Evolutionary conservation across 2,113 vertebrate genomes (phyloP), one percentile per base, ranked within the genome.

Genomic region (Mellivora capensis): DNA sequence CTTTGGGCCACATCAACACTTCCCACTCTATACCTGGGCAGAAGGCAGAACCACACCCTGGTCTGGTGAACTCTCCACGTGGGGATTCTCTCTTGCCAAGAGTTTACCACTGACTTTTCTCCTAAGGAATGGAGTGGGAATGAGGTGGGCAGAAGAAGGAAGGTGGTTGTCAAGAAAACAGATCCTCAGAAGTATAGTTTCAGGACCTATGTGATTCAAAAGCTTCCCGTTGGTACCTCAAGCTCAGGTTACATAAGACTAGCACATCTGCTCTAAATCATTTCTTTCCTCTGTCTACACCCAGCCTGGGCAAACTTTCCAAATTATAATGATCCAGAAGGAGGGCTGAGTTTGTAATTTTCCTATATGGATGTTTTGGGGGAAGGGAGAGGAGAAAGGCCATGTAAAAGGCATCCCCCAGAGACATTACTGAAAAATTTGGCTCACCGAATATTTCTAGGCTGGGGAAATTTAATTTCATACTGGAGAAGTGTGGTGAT

Each of bases 181-280:
- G 64, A 72, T 47, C 25, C 25, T 57, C 31, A 31, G 62, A 83
- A 47, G 20, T 42, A 3, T 39, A 86, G 31, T 71, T 96, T 88
- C 29, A 62, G 54, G 80, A 62, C 31, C 34, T 52, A n/a, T 89
- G 39, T 52, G 67, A 88, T 79, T 93, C 47, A 34, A 18, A 90
- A 71, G 12, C 89, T 81, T 92, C 84, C 69, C 77, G 94, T 62
- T 44, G 11, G 91, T 81, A 77, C 89, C 71, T 93, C 7, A 54
- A 91, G 61, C 59, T 94, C 95, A 92, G 59, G 57, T 90, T 91
- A 93, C 25, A 3, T 76, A 87, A 91, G 59, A 93, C 64, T 21
- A 93, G 54, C 83, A 91, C 92, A 94, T 96, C 92, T 96, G 74
- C 94, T 97, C 44, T 47, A 79, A 96, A 91, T 96, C 86, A 91